Base-by-base conservation (phyloP, 2,113 vertebrate species). In the Verasper variegatus region DNA sequence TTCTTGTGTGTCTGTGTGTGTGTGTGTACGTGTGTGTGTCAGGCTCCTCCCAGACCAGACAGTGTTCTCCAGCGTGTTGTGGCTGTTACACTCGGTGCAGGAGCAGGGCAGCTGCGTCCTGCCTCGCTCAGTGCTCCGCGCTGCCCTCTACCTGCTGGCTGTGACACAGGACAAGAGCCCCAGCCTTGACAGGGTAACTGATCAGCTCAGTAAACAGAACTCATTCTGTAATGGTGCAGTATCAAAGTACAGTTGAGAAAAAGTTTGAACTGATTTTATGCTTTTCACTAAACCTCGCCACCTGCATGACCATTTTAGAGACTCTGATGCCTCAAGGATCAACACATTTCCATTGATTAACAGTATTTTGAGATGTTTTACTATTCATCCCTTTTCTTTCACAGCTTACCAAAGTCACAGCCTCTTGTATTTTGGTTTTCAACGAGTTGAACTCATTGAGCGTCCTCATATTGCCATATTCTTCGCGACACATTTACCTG, bases 31-130 rank as follows among this genome's bases (percentile, higher is more conserved):
- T 35, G 47, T 64, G 35, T 68, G 35, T 65, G 20, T 45, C 94
- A 99, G 97, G 91, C 95, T 97, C 83, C 94, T 97, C 64, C 95
- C 95, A 58, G 96, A 98, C 81, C 88, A 93, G 63, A 93, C 94
- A 1, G 91, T 98, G 80, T 96, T 95, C 86, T 91, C 93, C 88
- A 94, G 96, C 13, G 55, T 97, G 70, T 84, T 94, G 81, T 91
- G 88, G 84, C 89, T 96, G 84, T 82, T 97, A 71, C 86, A 91
- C 1, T 96, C 94, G 10, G 86, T 96, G 31, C 95, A 96, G 81
- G 95, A 95, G 76, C 92, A 90, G 67, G 94, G 94, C 11, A 88
- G 91, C 82, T 76, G 55, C 20, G 80, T 85, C 4, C 49, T 86
- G 27, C 86, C 94, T 61, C 70, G 78, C n/a, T 86, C 69, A 5